phyloP scores from a whole-genome alignment of 1,140 invertebrate genomes.

The Cotesia typhae region DNA sequence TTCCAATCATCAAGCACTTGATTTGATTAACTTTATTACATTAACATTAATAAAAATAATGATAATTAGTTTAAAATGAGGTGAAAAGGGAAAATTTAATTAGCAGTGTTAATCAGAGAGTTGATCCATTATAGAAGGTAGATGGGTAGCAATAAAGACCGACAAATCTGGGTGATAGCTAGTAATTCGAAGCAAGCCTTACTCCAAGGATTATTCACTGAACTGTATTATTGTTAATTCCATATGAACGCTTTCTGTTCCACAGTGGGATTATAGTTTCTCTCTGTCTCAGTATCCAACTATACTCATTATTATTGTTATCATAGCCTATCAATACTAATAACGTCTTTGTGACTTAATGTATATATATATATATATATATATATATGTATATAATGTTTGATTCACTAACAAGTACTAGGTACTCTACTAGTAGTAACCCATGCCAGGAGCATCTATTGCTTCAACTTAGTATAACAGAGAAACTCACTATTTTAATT shows the following conservation, averaged over 20 bases:
- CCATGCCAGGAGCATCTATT: constrained; percentile 20
- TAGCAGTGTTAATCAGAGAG: constrained; percentile 53
- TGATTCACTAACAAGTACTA: constrained; percentile 13
- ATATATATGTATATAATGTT: background rate
- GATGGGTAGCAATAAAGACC: constrained; percentile 39
- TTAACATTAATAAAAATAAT: too few relatives aligned
- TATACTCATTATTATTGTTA: too few relatives aligned
- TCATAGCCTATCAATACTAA: too few relatives aligned
- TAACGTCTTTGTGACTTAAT: too few relatives aligned
- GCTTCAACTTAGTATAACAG: constrained; percentile 19
- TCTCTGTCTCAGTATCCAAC: background rate
- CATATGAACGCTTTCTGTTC: constrained; percentile 23
- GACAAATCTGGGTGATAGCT: background rate
- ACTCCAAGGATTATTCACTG: constrained; percentile 24
- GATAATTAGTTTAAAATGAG: constrained; percentile 9
- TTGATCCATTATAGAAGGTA: constrained; percentile 42
- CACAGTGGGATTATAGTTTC: constrained; percentile 17
- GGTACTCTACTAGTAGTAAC: background rate
- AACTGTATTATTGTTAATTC: constrained; percentile 29
- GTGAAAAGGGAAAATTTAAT: constrained; percentile 49
- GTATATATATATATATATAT: background rate
- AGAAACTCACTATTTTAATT: constrained; percentile 24
- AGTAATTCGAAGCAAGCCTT: constrained; percentile 2
- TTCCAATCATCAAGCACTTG: constrained; percentile 34
- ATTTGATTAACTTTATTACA: constrained; percentile 24